These are phyloP conservation scores for Aquatica leii DNA, from an alignment of 2,888 invertebrate species.

Conservation along the genomic window DNA sequence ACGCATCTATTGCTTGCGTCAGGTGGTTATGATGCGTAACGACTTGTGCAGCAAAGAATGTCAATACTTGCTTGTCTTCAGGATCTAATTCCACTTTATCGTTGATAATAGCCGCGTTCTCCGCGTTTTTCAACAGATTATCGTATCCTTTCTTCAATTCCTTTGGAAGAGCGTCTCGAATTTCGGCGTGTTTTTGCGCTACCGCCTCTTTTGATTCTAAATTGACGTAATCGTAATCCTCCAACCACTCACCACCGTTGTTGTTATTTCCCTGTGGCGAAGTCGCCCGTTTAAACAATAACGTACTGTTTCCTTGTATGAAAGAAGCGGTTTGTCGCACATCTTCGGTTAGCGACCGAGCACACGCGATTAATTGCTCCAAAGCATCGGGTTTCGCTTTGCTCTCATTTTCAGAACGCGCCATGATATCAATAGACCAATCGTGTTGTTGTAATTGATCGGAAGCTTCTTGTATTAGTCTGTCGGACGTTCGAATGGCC, in stretches of 20 bases:
- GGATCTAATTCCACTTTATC: constrained; percentile 68
- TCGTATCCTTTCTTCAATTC: constrained; percentile 80
- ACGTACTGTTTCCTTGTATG: constrained; percentile 85
- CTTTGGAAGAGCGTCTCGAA: constrained; percentile 76
- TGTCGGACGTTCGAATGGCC: constrained; percentile 81
- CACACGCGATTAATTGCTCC: constrained; percentile 87
- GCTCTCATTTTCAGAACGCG: constrained; percentile 55
- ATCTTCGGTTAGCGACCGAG: constrained; percentile 87
- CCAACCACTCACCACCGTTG: constrained; percentile 71
- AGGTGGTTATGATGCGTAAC: constrained; percentile 86
- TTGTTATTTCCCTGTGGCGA: constrained; percentile 54
- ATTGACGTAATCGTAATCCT: constrained; percentile 92
- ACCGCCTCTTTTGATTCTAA: constrained; percentile 78
- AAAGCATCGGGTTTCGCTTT: constrained; percentile 77
- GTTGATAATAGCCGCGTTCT: constrained; percentile 67
- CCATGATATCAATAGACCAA: constrained; percentile 68
- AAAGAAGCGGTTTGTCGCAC: constrained; percentile 89
- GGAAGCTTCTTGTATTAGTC: constrained; percentile 79
- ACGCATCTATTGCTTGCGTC: constrained; percentile 90
- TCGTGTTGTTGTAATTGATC: constrained; percentile 77
- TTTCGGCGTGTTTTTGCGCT: constrained; percentile 75
- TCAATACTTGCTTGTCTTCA: constrained; percentile 83
- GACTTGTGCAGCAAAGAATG: constrained; percentile 88
- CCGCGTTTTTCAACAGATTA: constrained; percentile 76
- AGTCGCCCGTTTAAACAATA: constrained; percentile 75